Conservation (phyloP, 2,797 vertebrate species). For the Clamator glandarius region DNA sequence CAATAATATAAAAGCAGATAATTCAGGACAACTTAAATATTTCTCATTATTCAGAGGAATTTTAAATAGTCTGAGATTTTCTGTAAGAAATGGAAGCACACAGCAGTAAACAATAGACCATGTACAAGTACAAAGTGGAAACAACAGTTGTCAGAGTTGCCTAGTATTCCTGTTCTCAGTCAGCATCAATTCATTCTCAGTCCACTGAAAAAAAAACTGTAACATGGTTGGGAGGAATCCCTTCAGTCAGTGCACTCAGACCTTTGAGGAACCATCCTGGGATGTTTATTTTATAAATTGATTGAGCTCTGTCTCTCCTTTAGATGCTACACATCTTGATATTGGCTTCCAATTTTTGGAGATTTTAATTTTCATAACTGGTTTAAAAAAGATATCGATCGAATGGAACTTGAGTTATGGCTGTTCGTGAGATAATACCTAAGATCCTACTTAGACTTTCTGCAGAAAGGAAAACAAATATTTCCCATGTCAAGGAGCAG, state of each 20-base stretch:
- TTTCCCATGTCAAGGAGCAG: neutral
- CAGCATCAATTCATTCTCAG: neutral
- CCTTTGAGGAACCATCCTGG: neutral
- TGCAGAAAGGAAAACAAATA: neutral
- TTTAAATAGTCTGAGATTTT: neutral
- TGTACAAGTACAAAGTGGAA: neutral
- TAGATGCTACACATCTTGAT: no score
- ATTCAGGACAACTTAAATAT: neutral
- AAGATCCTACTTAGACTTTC: neutral
- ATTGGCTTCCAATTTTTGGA: no score
- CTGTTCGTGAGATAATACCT: neutral
- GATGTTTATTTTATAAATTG: neutral
- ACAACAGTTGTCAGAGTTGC: neutral
- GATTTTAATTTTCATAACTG: neutral
- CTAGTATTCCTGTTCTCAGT: neutral
- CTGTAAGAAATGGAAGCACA: neutral
- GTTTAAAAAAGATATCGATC: neutral
- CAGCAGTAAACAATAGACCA: neutral
- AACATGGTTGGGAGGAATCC: neutral
- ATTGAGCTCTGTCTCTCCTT: neutral
- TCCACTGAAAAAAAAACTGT: neutral
- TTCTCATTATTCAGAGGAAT: neutral
- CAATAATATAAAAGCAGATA: neutral
- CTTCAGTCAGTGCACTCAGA: neutral
- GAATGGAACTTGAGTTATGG: neutral